phyloP scores from a whole-genome alignment of 2,113 vertebrate species.

The Campylomormyrus numenius region DNA sequence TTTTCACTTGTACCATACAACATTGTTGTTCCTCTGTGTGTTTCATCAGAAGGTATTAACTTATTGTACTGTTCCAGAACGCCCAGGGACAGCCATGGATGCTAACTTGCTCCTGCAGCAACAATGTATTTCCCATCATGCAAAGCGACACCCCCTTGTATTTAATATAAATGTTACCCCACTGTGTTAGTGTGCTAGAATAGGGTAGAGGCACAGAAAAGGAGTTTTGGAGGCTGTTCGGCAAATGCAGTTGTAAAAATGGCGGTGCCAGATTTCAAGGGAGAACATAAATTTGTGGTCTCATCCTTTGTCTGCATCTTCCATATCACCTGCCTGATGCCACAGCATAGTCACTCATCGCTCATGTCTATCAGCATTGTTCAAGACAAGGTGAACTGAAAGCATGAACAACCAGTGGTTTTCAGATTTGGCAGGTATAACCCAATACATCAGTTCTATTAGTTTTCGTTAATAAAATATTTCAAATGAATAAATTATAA shows the following conservation, averaged over 20 bases:
- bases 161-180: background rate
- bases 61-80: background rate
- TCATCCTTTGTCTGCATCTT: background rate
- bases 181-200: background rate
- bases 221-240: background rate
- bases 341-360: background rate
- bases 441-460: background rate
- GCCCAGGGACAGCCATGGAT: background rate
- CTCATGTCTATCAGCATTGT: background rate
- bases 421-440: background rate
- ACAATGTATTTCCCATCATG: background rate
- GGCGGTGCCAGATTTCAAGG: background rate
- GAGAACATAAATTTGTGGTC: background rate
- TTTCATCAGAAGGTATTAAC: background rate
- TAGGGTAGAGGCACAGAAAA: background rate
- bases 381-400: background rate
- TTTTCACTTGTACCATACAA: background rate
- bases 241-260: background rate
- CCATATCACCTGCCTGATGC: background rate
- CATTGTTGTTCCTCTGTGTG: background rate
- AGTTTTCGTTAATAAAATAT: background rate
- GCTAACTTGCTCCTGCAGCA: background rate
- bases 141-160: background rate
- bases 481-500: background rate
- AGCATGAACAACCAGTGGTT: background rate